These are phyloP conservation scores for Palaemon carinicauda DNA, from an alignment of 1,140 invertebrate genomes.

Conservation along the genomic window DNA sequence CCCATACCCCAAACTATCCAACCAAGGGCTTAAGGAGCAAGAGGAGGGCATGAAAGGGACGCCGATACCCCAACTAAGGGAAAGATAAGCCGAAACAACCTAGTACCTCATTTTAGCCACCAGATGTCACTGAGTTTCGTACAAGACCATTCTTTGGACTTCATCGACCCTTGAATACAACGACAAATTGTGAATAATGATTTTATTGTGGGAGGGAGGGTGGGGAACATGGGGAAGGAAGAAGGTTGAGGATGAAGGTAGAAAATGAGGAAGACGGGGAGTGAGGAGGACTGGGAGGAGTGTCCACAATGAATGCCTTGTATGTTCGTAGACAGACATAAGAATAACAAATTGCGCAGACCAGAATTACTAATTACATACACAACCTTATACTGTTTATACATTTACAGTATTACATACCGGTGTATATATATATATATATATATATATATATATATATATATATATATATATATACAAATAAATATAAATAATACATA, in stretches of 20 bases:
- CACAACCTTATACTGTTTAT: not conserved
- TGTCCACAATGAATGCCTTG: too few species aligned
- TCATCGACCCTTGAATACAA: not conserved
- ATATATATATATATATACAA: not conserved
- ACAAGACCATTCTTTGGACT: not conserved
- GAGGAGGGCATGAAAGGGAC: too few species aligned
- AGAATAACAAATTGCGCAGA: too few species aligned
- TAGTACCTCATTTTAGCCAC: too few species aligned
- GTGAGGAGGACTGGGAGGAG: not conserved
- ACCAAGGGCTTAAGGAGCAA: too few species aligned
- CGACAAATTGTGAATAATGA: constrained; percentile 15
- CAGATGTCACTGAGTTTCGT: not conserved
- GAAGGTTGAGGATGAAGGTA: not conserved
- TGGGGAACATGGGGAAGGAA: not conserved
- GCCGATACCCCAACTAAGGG: too few species aligned
- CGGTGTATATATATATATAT: not conserved
- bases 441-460: not conserved
- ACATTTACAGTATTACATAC: not conserved
- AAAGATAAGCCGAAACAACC: too few species aligned
- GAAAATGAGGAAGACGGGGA: not conserved
- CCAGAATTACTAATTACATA: too few species aligned
- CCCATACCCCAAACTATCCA: not conserved
- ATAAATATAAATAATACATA: not conserved
- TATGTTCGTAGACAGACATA: too few species aligned
- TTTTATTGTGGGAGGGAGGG: not conserved